Evolutionary conservation across 1,140 invertebrate species (phyloP), one percentile per base, ranked within the genome.

Genomic region (Bombus sibiricus): DNA sequence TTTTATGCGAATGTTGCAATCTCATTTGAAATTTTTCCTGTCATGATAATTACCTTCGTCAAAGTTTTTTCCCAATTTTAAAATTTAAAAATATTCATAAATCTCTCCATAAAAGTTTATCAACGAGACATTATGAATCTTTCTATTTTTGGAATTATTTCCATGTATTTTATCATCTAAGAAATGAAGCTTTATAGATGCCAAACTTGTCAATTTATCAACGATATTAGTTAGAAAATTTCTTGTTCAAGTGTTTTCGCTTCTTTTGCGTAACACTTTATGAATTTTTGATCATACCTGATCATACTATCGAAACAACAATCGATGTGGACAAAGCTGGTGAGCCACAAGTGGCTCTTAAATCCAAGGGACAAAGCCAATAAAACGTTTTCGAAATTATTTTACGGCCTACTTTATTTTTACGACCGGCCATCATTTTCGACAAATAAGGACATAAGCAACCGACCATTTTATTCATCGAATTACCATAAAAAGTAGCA

Each of bases 331-430:
- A 47, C 57, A 28, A 37, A 39, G 28, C 53, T 41, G 69, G 12
- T 85, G 77, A 80, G 80, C 83, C 77, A 85, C 83, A 85, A 77
- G 83, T 85, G 83, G 76, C 57, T 80, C 53, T 39, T 85, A 73
- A 85, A 85, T 53, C 32, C 39, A 22, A 18, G 2, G 15, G 6
- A 71, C 68, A 57, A 64, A 3, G 1, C 25, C 47, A 39, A 13
- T 53, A 39, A 85, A 85, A 80, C 34, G 68, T 59, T 59, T 57
- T 64, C 41, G 22, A 78, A 69, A 83, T 69, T 28, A n/a, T 81
- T 39, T 37, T 39, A 81, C 37, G n/a, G 28, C 5, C 28, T 12
- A 32, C 10, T 73, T 22, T 10, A n/a, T 15, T 34, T 39, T 62
- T 22, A 34, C 9, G 13, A 39, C 4, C 15, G 34, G 10, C 39